Evolutionary conservation across 2,113 vertebrate genomes (phyloP).

Genomic region (Pholis gunnellus): DNA sequence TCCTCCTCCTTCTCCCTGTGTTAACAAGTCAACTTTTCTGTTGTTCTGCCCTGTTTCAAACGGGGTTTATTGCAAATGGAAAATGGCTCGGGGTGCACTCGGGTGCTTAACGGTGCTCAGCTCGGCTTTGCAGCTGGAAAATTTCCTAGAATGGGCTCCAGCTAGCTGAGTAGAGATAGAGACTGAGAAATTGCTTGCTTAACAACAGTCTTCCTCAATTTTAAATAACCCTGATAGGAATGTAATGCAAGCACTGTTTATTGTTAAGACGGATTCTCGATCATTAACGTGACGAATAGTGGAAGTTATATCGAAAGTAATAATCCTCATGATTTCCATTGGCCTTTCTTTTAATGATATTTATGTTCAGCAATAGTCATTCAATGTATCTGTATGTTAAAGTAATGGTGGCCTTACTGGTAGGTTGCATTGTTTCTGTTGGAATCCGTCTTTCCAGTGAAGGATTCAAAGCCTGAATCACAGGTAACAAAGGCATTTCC

Average conservation of each 20-base stretch:
- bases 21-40: slow-evolving; percentile 79
- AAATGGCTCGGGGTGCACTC: slow-evolving; percentile 70
- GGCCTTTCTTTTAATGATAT: neutral
- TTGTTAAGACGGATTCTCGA: neutral
- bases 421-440: neutral
- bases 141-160: slow-evolving; percentile 63
- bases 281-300: neutral
- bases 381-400: neutral
- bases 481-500: neutral
- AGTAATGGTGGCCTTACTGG: neutral
- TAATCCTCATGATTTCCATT: neutral
- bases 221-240: slow-evolving; percentile 33
- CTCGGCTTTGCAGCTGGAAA: slow-evolving; percentile 72
- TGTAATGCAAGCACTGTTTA: neutral
- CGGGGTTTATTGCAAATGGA: slow-evolving; percentile 72
- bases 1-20: slow-evolving; percentile 69
- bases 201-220: slow-evolving; percentile 15
- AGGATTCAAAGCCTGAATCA: neutral
- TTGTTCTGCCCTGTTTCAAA: slow-evolving; percentile 73
- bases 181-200: slow-evolving; percentile 36
- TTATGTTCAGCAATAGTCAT: neutral
- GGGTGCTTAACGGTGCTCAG: slow-evolving; percentile 65
- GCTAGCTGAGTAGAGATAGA: slow-evolving; percentile 28
- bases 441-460: neutral
- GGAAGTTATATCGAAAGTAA: neutral